These are phyloP conservation scores for Sphenopsis melanotis DNA, from an alignment of 2,797 vertebrate genomes.

Conservation along the genomic window DNA sequence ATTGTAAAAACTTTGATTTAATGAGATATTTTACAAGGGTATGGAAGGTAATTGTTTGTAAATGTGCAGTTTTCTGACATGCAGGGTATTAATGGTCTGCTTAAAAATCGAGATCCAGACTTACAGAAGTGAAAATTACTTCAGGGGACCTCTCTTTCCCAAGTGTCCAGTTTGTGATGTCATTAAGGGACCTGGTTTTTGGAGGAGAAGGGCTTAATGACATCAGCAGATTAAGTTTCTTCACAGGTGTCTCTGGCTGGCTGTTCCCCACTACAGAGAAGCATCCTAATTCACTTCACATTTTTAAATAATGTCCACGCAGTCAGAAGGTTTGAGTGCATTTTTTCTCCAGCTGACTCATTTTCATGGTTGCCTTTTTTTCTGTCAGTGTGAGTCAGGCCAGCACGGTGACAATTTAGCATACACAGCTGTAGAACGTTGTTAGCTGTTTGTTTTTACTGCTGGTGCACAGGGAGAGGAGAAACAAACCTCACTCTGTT, in stretches of 20 bases:
- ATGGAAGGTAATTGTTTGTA: background rate
- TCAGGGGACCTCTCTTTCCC: background rate
- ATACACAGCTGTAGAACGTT: background rate
- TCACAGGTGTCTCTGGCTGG: background rate
- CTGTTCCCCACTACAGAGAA: background rate
- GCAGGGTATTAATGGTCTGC: background rate
- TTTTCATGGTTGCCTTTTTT: background rate
- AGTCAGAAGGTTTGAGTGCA: background rate
- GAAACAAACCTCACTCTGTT: background rate
- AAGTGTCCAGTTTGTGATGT: background rate
- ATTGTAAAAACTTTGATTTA: background rate
- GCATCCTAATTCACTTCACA: background rate
- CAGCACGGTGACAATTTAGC: accelerated
- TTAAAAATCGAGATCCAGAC: background rate
- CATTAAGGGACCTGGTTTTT: background rate
- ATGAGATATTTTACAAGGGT: background rate
- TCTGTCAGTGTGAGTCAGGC: background rate
- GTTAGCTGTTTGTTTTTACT: background rate
- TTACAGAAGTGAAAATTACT: background rate
- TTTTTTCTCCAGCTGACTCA: background rate
- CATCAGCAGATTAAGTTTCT: background rate
- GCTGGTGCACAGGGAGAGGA: background rate
- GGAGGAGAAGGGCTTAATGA: background rate
- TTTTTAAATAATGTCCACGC: background rate
- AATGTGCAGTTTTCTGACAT: background rate